Percentiles rank a stretch among this genome's conserved stretches.
Evolutionary conservation across 1,140 invertebrate species (phyloP).

Genomic region (Wasmannia auropunctata): DNA sequence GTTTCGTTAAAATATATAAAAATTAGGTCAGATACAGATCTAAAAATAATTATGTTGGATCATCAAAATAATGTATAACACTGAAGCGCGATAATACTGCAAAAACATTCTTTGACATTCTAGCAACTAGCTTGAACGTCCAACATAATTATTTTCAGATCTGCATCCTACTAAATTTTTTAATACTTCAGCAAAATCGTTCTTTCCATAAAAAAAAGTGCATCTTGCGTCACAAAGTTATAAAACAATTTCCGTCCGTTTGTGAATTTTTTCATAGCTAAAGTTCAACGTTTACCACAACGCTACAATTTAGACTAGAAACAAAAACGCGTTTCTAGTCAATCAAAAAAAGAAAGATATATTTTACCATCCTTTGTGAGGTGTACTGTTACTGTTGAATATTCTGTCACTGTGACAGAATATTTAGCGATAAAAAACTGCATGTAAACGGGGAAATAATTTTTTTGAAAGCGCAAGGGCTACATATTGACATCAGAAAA

Average conservation of each 20-base stretch:
- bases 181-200: too few species aligned
- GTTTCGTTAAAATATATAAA: too few species aligned
- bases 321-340: constrained; percentile 19
- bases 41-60: too few species aligned
- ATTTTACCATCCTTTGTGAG: constrained; percentile 36
- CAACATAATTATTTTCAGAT: too few species aligned
- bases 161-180: too few species aligned
- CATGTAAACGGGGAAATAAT: constrained; percentile 25
- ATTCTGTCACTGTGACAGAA: constrained; percentile 12
- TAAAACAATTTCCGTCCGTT: background rate
- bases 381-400: constrained; percentile 2
- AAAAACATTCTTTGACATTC: too few species aligned
- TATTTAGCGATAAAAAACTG: constrained; percentile 28
- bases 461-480: constrained; percentile 18
- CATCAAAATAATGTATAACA: too few species aligned
- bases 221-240: background rate
- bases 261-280: background rate
- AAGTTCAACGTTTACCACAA: background rate
- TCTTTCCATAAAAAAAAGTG: background rate
- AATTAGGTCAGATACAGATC: too few species aligned
- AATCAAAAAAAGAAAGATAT: background rate
- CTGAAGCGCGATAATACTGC: too few species aligned
- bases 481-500: background rate
- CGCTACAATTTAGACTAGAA: background rate
- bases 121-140: too few species aligned